Evolutionary conservation across 1,140 invertebrate species (phyloP), one percentile per base, ranked within the genome.

Genomic region (Mesaphorura yosii): DNA sequence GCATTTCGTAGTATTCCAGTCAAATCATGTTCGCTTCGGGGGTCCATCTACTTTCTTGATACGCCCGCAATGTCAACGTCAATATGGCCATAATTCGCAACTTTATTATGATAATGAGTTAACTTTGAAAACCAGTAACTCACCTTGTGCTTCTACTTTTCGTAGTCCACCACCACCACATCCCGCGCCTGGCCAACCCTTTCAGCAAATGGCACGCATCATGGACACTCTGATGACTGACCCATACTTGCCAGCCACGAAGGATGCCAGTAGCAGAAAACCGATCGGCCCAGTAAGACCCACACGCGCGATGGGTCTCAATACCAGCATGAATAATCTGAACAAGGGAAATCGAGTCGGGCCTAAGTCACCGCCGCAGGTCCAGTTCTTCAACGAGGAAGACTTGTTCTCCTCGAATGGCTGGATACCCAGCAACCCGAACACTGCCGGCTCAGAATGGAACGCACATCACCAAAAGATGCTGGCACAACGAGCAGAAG

Each of bases 141-240:
- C n/a, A n/a, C n/a, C n/a, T n/a, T n/a, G n/a, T n/a, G n/a, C n/a
- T n/a, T n/a, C n/a, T n/a, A n/a, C n/a, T n/a, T n/a, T 51, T 42
- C 7, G 20, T 41, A 57, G 49, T 42, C 58, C 60, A 20, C 60
- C 60, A 27, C 41, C 52, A 63, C 60, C 60, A 6, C 55, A 51
- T 12, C 57, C 52, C 64, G 57, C 63, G 59, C 50, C 67, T 64
- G 59, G 71, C 74, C 48, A 72, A 71, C 72, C 68, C 46, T 75
- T 81, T 42, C 76, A 79, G 51, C 78, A 79, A 58, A 78, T 82
- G 75, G 78, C 79, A 39, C 67, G 78, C 6, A 81, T 82, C 78
- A 81, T 82, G 79, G 79, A 82, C 62, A 76, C 78, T 2, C 72
- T 82, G 59, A 77, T 81, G 65, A 64, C 77, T 41, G 79, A 82